Evolutionary conservation across 2,888 invertebrate species (phyloP), one percentile per base, ranked within the genome.

Genomic region (Drosophila diplacantha): DNA sequence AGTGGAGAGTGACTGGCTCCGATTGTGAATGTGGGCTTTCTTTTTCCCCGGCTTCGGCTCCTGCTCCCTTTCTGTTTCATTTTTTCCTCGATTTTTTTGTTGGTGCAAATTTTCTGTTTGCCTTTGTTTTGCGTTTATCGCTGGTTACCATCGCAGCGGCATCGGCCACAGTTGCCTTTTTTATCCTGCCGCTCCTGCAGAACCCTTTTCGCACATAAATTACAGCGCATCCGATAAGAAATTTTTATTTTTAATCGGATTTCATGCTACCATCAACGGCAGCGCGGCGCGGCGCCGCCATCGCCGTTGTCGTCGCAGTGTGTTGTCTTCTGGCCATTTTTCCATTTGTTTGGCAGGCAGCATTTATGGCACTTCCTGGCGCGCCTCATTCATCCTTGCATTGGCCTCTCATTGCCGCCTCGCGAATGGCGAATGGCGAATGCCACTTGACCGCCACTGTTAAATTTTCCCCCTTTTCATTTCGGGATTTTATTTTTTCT

Each of bases 181-280:
- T 65, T 32, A 26, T 44, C 32, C 39, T 34, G 32, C 37, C 47
- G 22, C 29, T 43, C 54, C 69, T 73, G 74, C 77, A 79, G 76
- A 80, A 85, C 85, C 84, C 84, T 85, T 85, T 85, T 84, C 81
- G 80, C 83, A 84, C 84, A 85, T 84, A 84, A 85, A 84, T 84
- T 85, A 83, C 85, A 74, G 73, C 69, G 74, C 84, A 84, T 85
- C 85, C 85, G 84, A 84, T 84, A 84, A 84, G 85, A 75, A 61
- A 76, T 84, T 85, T 85, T 79, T 85, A 84, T 81, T 84, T 85
- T 85, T 85, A 85, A 84, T 84, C 84, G 84, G 84, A 84, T 84
- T 85, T 85, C 82, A 79, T 83, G 82, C 67, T 81, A 72, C 80
- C 80, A 72, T 81, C 80, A 76, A 66, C 79, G 83, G 75, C 78